Evolutionary conservation across 2,888 invertebrate species (phyloP).

Genomic region (Peribatodes rhomboidaria): DNA sequence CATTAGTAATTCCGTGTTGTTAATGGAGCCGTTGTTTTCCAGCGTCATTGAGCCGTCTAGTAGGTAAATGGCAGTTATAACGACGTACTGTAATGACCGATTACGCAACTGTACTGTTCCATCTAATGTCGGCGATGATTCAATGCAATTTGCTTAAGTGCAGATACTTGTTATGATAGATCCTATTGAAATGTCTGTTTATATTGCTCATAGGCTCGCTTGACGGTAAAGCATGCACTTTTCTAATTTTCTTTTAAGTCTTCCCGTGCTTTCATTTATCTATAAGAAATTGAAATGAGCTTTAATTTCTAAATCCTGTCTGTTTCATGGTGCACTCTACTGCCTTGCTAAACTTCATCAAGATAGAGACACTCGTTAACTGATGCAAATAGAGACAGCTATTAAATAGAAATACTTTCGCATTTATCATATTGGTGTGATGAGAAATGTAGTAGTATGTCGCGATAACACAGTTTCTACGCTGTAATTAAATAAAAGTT

Average conservation of each 20-base stretch:
- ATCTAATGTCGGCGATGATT: slow-evolving; percentile 70
- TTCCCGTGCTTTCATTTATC: too few species aligned
- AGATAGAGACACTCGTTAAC: too few species aligned
- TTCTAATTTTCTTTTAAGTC: neutral
- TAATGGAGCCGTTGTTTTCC: slow-evolving; percentile 39
- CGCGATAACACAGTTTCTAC: neutral
- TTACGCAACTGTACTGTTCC: slow-evolving; percentile 69
- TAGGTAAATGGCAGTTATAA: slow-evolving; percentile 56
- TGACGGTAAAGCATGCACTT: neutral
- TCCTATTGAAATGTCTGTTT: slow-evolving; percentile 30
- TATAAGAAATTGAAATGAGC: too few species aligned
- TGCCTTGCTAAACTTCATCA: too few species aligned
- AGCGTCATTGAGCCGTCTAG: slow-evolving; percentile 43
- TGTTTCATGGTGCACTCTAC: too few species aligned
- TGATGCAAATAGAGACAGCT: too few species aligned
- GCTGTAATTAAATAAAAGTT: neutral
- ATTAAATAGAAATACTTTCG: too few species aligned
- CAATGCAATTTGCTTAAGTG: slow-evolving; percentile 62
- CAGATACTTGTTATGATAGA: slow-evolving; percentile 48
- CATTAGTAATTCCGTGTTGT: slow-evolving; percentile 13
- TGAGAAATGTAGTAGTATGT: neutral
- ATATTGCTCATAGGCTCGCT: neutral
- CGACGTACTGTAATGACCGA: slow-evolving; percentile 70
- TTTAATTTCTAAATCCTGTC: too few species aligned
- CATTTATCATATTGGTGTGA: neutral